phyloP scores from a whole-genome alignment of 2,113 vertebrate genomes.

The Lonchura striata region DNA sequence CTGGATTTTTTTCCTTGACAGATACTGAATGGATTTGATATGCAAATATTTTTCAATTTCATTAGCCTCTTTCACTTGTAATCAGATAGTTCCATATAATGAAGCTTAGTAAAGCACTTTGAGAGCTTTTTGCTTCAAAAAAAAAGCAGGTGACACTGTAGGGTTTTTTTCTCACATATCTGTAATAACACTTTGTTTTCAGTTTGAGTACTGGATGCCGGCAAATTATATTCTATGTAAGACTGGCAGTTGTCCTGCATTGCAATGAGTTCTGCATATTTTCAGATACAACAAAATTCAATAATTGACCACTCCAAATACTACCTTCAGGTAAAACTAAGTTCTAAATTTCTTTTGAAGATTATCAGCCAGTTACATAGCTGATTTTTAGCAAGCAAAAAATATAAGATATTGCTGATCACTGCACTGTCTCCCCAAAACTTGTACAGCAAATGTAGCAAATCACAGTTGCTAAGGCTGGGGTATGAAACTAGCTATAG shows the following conservation, averaged over 20 bases:
- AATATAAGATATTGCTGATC: neutral
- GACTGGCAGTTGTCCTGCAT: neutral
- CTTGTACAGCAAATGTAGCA: neutral
- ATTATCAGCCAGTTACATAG: neutral
- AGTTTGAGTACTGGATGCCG: neutral
- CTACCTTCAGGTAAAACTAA: neutral
- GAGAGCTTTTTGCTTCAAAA: neutral
- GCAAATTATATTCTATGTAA: neutral
- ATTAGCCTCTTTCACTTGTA: neutral
- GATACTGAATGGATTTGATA: neutral
- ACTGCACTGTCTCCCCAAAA: neutral
- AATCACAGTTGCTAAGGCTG: neutral
- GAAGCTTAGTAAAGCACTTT: neutral
- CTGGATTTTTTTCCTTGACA: neutral
- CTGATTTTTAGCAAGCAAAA: neutral
- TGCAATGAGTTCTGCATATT: neutral
- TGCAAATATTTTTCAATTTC: neutral
- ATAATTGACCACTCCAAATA: neutral
- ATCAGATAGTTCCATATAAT: neutral
- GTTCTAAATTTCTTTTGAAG: neutral
- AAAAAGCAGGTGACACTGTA: neutral
- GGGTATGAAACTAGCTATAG: neutral
- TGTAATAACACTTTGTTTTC: neutral
- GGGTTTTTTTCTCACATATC: neutral
- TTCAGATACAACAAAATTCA: neutral